A percentile compares a stretch with the other conserved stretches of the same genome.
Evolutionary conservation across 2,113 vertebrate genomes (phyloP).

Genomic region (Rafetus swinhoei): DNA sequence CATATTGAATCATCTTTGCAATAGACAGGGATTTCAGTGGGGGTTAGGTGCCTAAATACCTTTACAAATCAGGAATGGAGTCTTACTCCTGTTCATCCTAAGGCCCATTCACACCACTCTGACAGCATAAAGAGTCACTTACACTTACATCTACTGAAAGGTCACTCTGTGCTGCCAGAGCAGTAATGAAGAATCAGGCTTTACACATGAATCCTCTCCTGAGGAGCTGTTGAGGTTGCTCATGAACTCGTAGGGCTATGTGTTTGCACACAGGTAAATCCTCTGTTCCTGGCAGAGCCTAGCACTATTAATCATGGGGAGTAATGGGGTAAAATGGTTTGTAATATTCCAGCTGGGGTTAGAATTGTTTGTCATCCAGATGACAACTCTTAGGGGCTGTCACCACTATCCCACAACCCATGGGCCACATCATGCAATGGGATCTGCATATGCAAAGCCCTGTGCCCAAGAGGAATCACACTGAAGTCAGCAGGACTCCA

Average conservation of each 20-base stretch:
- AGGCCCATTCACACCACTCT: not conserved
- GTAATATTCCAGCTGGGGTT: not conserved
- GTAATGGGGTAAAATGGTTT: not conserved
- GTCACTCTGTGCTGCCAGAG: rapidly evolving
- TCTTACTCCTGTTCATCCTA: not conserved
- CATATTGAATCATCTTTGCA: not conserved
- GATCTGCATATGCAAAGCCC: not conserved
- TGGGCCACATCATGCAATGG: not conserved
- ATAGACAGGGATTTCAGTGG: not conserved
- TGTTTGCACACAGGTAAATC: not conserved
- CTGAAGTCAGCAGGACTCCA: not conserved
- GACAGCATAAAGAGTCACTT: not conserved
- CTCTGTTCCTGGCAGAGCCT: not conserved
- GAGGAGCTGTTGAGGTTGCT: not conserved
- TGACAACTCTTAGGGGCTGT: not conserved
- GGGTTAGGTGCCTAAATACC: not conserved
- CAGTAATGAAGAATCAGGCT: not conserved
- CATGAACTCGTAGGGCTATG: not conserved
- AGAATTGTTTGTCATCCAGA: not conserved
- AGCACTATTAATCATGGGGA: not conserved
- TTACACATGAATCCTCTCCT: not conserved
- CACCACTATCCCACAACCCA: not conserved
- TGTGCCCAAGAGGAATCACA: not conserved
- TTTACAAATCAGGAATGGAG: not conserved
- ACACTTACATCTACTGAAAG: not conserved